These are phyloP conservation scores for Meliscaeva auricollis DNA, from an alignment of 2,888 invertebrate genomes.

Conservation along the genomic window DNA sequence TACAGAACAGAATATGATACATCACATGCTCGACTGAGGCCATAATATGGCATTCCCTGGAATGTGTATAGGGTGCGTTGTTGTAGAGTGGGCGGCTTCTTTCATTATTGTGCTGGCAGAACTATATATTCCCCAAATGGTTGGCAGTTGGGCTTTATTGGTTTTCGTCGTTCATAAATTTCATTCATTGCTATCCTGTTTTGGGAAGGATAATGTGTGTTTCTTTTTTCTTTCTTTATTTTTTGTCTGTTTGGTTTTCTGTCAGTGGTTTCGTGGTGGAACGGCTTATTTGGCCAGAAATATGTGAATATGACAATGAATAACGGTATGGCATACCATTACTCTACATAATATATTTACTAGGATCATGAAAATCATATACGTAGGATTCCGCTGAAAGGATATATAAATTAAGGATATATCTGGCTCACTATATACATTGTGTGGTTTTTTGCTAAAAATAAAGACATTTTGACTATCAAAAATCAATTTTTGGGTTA, in stretches of 20 bases:
- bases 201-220: slow-evolving; percentile 54
- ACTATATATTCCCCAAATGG: slow-evolving; percentile 42
- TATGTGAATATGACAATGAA: slow-evolving; percentile 28
- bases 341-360: neutral
- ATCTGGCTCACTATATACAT: neutral
- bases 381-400: slow-evolving; percentile 2
- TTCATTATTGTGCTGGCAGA: slow-evolving; percentile 34
- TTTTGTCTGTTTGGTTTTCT: slow-evolving; percentile 14
- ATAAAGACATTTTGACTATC: slow-evolving; percentile 70
- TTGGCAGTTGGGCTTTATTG: slow-evolving; percentile 74
- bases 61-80: slow-evolving; percentile 61
- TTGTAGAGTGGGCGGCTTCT: slow-evolving; percentile 34
- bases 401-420: neutral
- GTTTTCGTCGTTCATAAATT: slow-evolving; percentile 68
- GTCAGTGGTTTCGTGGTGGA: neutral
- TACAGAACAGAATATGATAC: slow-evolving; percentile 34
- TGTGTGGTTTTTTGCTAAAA: slow-evolving; percentile 39
- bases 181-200: slow-evolving; percentile 49
- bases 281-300: slow-evolving; percentile 56
- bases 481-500: slow-evolving; percentile 71
- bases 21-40: slow-evolving; percentile 33
- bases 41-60: slow-evolving; percentile 35
- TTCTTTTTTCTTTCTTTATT: slow-evolving; percentile 7
- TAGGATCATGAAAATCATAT: slow-evolving; percentile 34
- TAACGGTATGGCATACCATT: slow-evolving; percentile 32